phyloP scores from a whole-genome alignment of 2,797 vertebrate genomes.

The Acanthurus tractus region DNA sequence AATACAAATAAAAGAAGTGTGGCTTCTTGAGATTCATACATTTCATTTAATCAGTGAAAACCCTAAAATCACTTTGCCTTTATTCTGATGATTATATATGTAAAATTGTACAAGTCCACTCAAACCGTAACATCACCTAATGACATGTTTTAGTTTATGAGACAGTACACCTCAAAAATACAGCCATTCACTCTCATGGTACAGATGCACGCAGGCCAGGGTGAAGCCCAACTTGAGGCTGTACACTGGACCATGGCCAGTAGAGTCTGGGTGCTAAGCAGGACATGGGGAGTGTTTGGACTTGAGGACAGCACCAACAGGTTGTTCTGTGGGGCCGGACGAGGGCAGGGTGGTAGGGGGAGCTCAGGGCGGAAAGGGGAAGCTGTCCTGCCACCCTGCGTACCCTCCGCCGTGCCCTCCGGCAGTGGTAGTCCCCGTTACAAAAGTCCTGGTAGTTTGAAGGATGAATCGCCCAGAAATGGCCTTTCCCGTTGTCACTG shows the following conservation, averaged over 20 bases:
- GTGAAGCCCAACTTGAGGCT: conserved; percentile 59
- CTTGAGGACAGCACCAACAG: conserved; percentile 80
- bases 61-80: conserved; percentile 31
- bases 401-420: conserved; percentile 84
- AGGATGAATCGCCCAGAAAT: conserved; percentile 90
- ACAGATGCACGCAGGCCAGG: conserved; percentile 53
- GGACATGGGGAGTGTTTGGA: conserved; percentile 57
- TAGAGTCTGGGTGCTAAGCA: conserved; percentile 76
- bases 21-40: conserved; percentile 27
- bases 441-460: conserved; percentile 88
- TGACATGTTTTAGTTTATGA: conserved; percentile 31
- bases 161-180: conserved; percentile 6
- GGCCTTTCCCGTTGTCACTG: conserved; percentile 90
- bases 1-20: conserved; percentile 43
- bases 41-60: conserved; percentile 42
- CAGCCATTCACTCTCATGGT: conserved; percentile 53
- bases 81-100: conserved; percentile 34
- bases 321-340: conserved; percentile 24
- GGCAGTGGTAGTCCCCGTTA: conserved; percentile 88
- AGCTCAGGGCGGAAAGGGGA: conserved; percentile 36
- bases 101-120: conserved; percentile 13
- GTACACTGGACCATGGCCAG: conserved; percentile 78
- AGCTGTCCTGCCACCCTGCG: conserved; percentile 78
- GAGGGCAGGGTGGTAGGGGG: conserved; percentile 55
- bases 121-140: conserved; percentile 33